phyloP scores from a whole-genome alignment of 92 coral and sea anemone genomes.

The Siderastrea siderea region DNA sequence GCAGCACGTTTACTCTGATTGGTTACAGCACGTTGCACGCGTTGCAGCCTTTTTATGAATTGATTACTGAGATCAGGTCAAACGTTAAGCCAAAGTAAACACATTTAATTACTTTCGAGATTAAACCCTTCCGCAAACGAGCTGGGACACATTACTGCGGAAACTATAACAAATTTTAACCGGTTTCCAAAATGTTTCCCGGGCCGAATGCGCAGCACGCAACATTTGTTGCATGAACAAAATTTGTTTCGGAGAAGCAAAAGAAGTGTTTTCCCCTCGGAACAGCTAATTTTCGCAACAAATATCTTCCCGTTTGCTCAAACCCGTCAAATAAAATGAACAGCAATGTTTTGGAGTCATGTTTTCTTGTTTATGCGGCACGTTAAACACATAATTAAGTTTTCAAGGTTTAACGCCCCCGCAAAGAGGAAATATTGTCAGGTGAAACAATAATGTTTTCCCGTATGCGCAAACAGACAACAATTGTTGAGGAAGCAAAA shows the following conservation, averaged over 20 bases:
- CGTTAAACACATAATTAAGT: too few relatives aligned
- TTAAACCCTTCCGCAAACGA: neutral
- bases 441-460: neutral
- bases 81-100: neutral
- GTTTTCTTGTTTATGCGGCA: too few relatives aligned
- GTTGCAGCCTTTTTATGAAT: neutral
- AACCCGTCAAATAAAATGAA: too few relatives aligned
- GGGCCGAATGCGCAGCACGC: too few relatives aligned
- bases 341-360: too few relatives aligned
- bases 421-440: too few relatives aligned
- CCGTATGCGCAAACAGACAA: neutral
- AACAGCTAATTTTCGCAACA: too few relatives aligned
- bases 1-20: neutral
- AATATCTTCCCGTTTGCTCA: too few relatives aligned
- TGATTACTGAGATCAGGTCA: neutral
- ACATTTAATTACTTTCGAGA: neutral
- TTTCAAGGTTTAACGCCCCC: too few relatives aligned
- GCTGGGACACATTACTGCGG: neutral
- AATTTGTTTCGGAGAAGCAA: too few relatives aligned
- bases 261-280: too few relatives aligned
- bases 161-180: neutral
- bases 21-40: neutral
- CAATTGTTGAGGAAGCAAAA: neutral
- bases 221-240: too few relatives aligned
- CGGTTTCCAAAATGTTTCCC: neutral